Conservation (phyloP, 1,140 invertebrate genomes). For the Ectropis grisescens region DNA sequence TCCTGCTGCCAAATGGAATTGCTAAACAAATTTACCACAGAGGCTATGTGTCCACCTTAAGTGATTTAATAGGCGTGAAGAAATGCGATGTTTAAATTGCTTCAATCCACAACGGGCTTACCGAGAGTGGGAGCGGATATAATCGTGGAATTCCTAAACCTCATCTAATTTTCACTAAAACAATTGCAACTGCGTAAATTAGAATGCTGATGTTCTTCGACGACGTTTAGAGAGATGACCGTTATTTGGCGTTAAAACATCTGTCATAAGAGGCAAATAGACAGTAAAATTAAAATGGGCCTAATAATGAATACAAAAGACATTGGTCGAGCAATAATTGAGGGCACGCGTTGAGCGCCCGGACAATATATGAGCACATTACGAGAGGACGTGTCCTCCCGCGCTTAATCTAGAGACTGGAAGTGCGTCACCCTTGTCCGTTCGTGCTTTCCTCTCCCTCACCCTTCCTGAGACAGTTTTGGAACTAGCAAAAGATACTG, state of each 20-base stretch:
- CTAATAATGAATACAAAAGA: too few species aligned
- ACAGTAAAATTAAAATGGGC: too few species aligned
- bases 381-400: slow-evolving; percentile 56
- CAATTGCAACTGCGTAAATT: too few species aligned
- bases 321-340: slow-evolving; percentile 40
- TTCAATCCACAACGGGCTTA: slow-evolving; percentile 18
- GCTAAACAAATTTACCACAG: slow-evolving; percentile 66
- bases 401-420: slow-evolving; percentile 47
- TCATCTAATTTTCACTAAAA: too few species aligned
- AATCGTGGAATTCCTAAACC: too few species aligned
- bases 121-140: too few species aligned
- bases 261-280: too few species aligned
- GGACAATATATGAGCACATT: slow-evolving; percentile 63
- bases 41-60: slow-evolving; percentile 66
- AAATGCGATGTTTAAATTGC: slow-evolving; percentile 55
- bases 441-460: slow-evolving; percentile 20
- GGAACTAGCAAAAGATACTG: too few species aligned
- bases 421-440: slow-evolving; percentile 48
- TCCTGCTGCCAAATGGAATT: slow-evolving; percentile 55
- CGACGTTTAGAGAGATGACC: too few species aligned
- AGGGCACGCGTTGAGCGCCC: slow-evolving; percentile 42
- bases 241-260: too few species aligned
- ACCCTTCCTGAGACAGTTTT: too few species aligned
- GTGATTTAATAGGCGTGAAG: slow-evolving; percentile 68
- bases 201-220: too few species aligned